phyloP scores from a whole-genome alignment of 2,113 vertebrate genomes.

The Oriolus oriolus region DNA sequence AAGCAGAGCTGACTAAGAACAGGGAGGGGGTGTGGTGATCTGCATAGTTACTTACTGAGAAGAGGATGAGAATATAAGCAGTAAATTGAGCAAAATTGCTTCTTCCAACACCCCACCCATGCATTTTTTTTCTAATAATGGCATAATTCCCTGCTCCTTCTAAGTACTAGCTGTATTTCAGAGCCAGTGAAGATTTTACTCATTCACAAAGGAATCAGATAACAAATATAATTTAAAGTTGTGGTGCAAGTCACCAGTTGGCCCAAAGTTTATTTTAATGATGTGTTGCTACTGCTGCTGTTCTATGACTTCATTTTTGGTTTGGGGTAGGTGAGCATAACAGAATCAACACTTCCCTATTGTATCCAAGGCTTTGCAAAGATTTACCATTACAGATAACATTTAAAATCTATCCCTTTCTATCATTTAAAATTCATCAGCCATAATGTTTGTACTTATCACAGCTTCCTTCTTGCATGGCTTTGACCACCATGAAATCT shows the following conservation, averaged over 20 bases:
- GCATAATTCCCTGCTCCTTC: not conserved
- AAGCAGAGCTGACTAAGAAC: not conserved
- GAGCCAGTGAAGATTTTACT: not conserved
- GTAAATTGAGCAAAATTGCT: not conserved
- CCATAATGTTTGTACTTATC: not conserved
- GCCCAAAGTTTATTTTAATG: not conserved
- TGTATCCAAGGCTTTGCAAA: not conserved
- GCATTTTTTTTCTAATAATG: not conserved
- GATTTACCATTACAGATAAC: not conserved
- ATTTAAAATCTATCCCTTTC: not conserved
- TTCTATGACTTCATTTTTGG: not conserved
- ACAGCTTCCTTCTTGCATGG: not conserved
- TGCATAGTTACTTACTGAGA: not conserved
- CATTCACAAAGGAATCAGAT: not conserved
- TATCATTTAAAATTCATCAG: not conserved
- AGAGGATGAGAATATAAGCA: not conserved
- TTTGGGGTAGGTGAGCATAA: not conserved
- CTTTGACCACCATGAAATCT: not conserved
- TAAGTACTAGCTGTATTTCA: not conserved
- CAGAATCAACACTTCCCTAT: not conserved
- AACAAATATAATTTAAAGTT: not conserved
- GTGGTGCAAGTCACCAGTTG: not conserved
- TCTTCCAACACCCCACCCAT: not conserved
- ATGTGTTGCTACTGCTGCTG: not conserved
- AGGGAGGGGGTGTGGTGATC: fast-evolving